These are phyloP conservation scores for Rhinopithecus roxellana DNA, from an alignment of 2,113 vertebrate genomes.

Conservation along the genomic window DNA sequence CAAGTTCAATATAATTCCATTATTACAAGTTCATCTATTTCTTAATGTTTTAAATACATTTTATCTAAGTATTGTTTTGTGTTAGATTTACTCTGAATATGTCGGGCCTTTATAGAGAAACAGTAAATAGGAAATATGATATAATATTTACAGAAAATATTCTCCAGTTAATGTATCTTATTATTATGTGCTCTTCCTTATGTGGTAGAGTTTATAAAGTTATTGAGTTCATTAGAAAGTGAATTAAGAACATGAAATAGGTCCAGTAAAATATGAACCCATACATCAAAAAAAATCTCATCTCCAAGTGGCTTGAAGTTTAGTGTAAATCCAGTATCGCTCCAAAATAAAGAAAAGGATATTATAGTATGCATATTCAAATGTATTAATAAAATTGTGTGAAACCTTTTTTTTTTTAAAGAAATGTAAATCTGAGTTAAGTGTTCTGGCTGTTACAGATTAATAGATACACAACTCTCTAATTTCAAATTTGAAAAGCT, in stretches of 20 bases:
- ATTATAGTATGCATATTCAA: background rate
- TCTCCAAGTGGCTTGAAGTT: background rate
- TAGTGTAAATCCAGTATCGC: background rate
- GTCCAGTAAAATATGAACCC: background rate
- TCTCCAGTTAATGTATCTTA: background rate
- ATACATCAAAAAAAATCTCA: background rate
- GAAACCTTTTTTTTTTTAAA: background rate
- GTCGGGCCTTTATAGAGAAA: background rate
- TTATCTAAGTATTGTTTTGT: background rate
- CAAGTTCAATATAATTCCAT: background rate
- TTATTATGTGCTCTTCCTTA: background rate
- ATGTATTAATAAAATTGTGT: background rate
- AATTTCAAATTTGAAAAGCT: background rate
- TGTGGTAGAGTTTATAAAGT: background rate
- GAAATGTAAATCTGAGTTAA: background rate
- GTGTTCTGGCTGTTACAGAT: background rate
- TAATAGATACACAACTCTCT: background rate
- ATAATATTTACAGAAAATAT: conserved; percentile 28
- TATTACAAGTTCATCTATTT: background rate
- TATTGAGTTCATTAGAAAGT: conserved; percentile 11
- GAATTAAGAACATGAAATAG: background rate
- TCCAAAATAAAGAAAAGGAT: background rate
- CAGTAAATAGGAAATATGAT: background rate
- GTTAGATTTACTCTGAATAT: background rate
- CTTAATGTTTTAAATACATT: background rate